These are phyloP conservation scores for Megaleporinus macrocephalus DNA, from an alignment of 2,113 vertebrate species.

Conservation along the genomic window DNA sequence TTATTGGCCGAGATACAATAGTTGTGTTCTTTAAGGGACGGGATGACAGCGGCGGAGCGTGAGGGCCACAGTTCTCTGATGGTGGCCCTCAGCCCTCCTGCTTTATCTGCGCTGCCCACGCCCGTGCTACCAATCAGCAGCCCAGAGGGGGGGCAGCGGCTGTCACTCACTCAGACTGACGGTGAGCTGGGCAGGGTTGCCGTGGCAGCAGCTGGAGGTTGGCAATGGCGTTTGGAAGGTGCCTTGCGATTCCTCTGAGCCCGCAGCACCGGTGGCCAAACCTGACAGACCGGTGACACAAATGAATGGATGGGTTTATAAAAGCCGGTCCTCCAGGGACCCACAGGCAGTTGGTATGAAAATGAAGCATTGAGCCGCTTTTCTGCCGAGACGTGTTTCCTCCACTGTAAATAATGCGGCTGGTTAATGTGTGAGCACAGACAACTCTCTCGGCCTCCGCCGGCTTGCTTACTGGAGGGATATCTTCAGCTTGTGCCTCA, in stretches of 20 bases:
- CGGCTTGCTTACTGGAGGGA: constrained; percentile 13
- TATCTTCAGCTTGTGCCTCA: constrained; percentile 15
- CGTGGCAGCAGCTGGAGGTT: constrained; percentile 55
- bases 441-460: constrained; percentile 29
- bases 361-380: constrained; percentile 46
- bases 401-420: constrained; percentile 56
- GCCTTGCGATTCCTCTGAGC: constrained; percentile 43
- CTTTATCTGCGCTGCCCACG: constrained; percentile 55
- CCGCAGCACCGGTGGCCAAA: constrained; percentile 34
- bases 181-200: constrained; percentile 49
- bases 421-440: constrained; percentile 39
- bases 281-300: constrained; percentile 51
- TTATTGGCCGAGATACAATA: constrained; percentile 45
- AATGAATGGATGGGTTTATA: constrained; percentile 50
- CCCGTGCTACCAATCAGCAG: constrained; percentile 53
- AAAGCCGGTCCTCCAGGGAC: constrained; percentile 42
- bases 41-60: constrained; percentile 52
- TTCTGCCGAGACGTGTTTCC: constrained; percentile 37
- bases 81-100: constrained; percentile 35
- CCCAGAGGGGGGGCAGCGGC: constrained; percentile 42
- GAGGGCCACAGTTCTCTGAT: constrained; percentile 34
- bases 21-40: constrained; percentile 42
- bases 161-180: constrained; percentile 58
- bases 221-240: constrained; percentile 41
- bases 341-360: constrained; percentile 45